Percentiles rank a stretch among this genome's conserved stretches.
These are phyloP conservation scores for Blomia tropicalis DNA, from an alignment of 2,888 invertebrate genomes.

Conservation along the genomic window DNA sequence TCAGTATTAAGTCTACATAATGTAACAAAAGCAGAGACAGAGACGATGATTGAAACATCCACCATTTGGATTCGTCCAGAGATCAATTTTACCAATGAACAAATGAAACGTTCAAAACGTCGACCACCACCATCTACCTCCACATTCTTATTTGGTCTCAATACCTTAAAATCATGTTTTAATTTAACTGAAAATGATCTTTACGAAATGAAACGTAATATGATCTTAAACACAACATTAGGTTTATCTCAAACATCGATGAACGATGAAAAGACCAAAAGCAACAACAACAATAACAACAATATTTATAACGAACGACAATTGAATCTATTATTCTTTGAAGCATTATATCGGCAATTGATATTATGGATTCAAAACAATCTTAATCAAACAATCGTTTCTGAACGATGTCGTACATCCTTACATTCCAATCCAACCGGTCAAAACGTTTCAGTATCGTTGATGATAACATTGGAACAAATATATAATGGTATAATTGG, in stretches of 20 bases:
- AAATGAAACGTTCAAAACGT: background rate
- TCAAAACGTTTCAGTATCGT: background rate
- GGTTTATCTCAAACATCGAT: background rate
- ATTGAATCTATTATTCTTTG: slow-evolving; percentile 1
- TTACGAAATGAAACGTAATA: background rate
- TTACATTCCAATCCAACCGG: background rate
- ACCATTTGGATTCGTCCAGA: background rate
- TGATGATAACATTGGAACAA: background rate
- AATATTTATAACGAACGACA: background rate
- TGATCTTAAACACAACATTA: background rate
- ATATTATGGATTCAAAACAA: background rate
- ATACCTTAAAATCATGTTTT: background rate
- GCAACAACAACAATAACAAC: background rate
- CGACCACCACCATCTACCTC: background rate
- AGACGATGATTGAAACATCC: background rate
- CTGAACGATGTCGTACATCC: background rate
- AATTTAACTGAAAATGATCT: slow-evolving; percentile 2
- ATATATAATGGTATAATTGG: background rate
- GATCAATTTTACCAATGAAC: background rate
- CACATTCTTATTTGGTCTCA: background rate
- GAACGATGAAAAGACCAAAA: background rate
- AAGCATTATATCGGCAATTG: background rate
- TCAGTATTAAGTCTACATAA: background rate
- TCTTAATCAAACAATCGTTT: background rate
- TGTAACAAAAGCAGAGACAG: background rate